Evolutionary conservation across 2,797 vertebrate genomes (phyloP).

Genomic region (Australoheros facetus): DNA sequence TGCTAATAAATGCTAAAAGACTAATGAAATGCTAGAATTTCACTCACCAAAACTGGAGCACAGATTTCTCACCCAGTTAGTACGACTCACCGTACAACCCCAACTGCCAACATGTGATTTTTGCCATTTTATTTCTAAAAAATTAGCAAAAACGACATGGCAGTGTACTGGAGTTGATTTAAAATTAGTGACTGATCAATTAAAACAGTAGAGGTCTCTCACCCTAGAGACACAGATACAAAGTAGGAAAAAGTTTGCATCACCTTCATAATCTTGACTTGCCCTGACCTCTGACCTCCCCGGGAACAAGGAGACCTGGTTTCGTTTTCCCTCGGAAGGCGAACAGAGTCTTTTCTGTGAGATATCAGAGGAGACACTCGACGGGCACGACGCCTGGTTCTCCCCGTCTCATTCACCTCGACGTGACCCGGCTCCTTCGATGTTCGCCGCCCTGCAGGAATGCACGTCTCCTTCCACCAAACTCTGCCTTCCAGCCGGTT

Average conservation of each 20-base stretch:
- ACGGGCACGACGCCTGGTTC: not conserved
- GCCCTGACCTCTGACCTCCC: slow-evolving; percentile 36
- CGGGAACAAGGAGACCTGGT: not conserved
- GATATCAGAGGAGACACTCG: slow-evolving; percentile 8
- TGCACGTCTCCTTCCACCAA: slow-evolving; percentile 35
- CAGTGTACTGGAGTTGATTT: not conserved
- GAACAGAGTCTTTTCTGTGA: slow-evolving; percentile 16
- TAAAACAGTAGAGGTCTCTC: not conserved
- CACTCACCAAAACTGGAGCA: not conserved
- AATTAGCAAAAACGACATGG: not conserved
- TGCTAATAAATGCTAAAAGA: not conserved
- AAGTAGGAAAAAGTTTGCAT: not conserved
- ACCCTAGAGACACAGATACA: not conserved
- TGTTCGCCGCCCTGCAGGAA: slow-evolving; percentile 42
- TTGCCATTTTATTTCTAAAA: too few species aligned
- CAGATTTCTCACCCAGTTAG: not conserved
- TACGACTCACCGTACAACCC: not conserved
- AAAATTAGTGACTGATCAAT: not conserved
- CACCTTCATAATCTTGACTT: not conserved
- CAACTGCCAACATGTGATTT: too few species aligned
- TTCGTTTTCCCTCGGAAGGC: slow-evolving; percentile 30
- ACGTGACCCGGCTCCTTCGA: slow-evolving; percentile 30
- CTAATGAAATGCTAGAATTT: not conserved
- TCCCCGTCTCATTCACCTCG: slow-evolving; percentile 32
- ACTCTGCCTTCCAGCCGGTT: slow-evolving; percentile 17